Base-by-base conservation (phyloP, 2,888 invertebrate genomes). In the Lycocerus yunnanus region DNA sequence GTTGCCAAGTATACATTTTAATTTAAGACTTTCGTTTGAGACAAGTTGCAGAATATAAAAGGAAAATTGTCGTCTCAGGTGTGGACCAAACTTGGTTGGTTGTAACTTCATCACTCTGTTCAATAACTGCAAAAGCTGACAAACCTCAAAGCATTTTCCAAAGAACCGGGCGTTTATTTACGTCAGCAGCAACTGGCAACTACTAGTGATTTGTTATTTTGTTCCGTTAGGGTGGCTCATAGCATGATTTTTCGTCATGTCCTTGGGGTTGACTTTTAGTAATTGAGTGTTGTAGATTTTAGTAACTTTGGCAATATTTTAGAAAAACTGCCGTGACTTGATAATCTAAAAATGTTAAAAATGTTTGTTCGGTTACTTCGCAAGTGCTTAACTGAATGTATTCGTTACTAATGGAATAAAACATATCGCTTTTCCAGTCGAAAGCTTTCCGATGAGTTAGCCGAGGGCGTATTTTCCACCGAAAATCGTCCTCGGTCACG, bases 31-130 rank as follows among this genome's bases (percentile, higher is more conserved):
- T 66, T 66, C 69, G 76, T 66, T 43, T 66, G 67, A 72, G 78
- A 78, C 76, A 76, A 71, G 71, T 74, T 72, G 74, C 71, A 75
- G 77, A 78, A 78, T 78, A 78, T 75, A 77, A 68, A 69, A 24
- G 69, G 43, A 43, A 78, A 77, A 78, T 74, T 77, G 76, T 72
- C 73, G 76, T 78, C 74, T 78, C 77, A 77, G 76, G 70, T 75
- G 74, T 71, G 77, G 69, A 67, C 73, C 66, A 71, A 78, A 76
- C 76, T 77, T 76, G 77, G 75, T 76, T 76, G 78, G 75, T 78
- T 77, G 78, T 73, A 79, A 78, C 78, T 79, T 77, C 78, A 79
- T 79, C 76, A 74, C 74, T 77, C 71, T 73, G 77, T 77, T 77
- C 69, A 72, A 73, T 74, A 73, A 71, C 71, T 68, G 77, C 69